These are phyloP conservation scores for Odontothrips loti DNA, from an alignment of 2,888 invertebrate species.

Conservation along the genomic window DNA sequence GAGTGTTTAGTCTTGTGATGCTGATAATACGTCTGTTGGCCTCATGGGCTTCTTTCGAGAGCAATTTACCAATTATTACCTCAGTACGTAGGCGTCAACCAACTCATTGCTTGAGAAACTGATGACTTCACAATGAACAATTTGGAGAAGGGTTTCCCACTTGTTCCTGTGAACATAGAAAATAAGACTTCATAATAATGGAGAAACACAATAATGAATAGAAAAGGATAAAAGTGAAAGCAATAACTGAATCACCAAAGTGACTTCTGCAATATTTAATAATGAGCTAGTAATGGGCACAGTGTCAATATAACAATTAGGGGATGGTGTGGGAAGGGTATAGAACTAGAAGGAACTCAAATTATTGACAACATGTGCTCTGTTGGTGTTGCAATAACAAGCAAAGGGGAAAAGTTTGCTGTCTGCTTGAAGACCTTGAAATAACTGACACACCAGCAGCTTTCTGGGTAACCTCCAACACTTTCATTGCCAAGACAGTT, in stretches of 20 bases:
- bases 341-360: too few relatives aligned
- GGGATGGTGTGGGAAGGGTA: too few relatives aligned
- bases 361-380: too few relatives aligned
- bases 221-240: not conserved
- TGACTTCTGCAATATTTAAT: too few relatives aligned
- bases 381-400: too few relatives aligned
- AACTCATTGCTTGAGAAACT: constrained; percentile 82
- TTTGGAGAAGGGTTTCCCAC: constrained; percentile 83
- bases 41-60: too few relatives aligned
- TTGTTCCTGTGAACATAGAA: constrained; percentile 62
- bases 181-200: constrained; percentile 13
- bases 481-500: not conserved
- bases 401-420: not conserved
- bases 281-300: too few relatives aligned
- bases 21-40: too few relatives aligned
- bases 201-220: not conserved
- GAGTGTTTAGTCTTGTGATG: not conserved
- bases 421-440: not conserved
- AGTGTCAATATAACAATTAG: too few relatives aligned
- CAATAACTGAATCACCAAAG: too few relatives aligned
- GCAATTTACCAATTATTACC: constrained; percentile 55
- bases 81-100: constrained; percentile 92
- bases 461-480: not conserved
- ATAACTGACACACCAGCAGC: not conserved
- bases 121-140: constrained; percentile 94